Conservation (phyloP, 2,888 invertebrate species). For the Lepidocyrtinus sp. region DNA sequence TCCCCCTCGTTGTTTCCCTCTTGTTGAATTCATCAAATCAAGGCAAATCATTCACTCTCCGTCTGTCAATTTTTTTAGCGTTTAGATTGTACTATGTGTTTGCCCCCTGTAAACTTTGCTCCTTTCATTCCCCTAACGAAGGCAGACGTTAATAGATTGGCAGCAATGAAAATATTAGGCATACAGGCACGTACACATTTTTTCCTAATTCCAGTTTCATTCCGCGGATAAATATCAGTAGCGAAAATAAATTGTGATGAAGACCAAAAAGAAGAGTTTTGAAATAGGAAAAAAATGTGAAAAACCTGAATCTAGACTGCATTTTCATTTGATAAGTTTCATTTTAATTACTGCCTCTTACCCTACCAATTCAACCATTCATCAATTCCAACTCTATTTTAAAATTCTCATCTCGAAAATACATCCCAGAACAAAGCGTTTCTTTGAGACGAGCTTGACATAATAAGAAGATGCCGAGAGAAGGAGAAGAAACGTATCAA, state of each 20-base stretch:
- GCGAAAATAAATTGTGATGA: not conserved
- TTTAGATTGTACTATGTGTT: not conserved
- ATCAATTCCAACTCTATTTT: slow-evolving; percentile 39
- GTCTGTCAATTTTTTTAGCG: slow-evolving; percentile 2
- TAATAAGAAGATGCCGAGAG: not conserved
- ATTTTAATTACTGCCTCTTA: slow-evolving; percentile 49
- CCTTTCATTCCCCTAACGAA: not conserved
- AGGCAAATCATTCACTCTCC: not conserved
- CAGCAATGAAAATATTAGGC: slow-evolving; percentile 21
- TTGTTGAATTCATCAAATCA: slow-evolving; percentile 8
- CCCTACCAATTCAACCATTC: slow-evolving; percentile 32
- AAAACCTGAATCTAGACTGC: not conserved
- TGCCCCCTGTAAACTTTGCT: not conserved
- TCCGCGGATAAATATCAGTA: not conserved
- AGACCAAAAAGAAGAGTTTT: not conserved
- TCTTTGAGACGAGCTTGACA: not conserved
- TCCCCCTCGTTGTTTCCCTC: not conserved
- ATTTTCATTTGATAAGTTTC: slow-evolving; percentile 41
- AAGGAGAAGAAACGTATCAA: not conserved
- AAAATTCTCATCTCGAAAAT: slow-evolving; percentile 51
- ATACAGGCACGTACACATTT: not conserved
- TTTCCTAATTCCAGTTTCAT: not conserved
- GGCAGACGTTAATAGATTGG: not conserved
- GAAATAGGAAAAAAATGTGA: slow-evolving; percentile 1
- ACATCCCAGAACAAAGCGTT: not conserved